phyloP scores from a whole-genome alignment of 1,140 invertebrate genomes.

The Venturia canescens region DNA sequence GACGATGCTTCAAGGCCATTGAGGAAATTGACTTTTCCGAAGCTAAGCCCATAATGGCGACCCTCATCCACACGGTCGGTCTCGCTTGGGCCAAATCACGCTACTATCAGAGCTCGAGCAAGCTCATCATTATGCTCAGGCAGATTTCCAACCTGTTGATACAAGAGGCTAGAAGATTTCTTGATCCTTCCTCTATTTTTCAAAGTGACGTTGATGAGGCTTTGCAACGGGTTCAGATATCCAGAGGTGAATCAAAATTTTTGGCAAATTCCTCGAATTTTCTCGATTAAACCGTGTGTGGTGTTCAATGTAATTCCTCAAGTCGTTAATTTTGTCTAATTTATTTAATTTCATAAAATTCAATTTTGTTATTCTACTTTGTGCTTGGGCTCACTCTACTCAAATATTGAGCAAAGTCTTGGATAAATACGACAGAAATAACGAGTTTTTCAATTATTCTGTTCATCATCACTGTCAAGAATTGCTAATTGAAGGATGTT shows the following conservation, averaged over 20 bases:
- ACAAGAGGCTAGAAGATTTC: conserved; percentile 88
- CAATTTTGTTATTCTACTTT: no score
- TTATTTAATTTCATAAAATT: no score
- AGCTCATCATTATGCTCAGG: conserved; percentile 92
- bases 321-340: no score
- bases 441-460: no score
- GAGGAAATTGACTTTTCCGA: conserved; percentile 93
- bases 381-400: no score
- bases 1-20: conserved; percentile 86
- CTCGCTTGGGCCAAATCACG: conserved; percentile 93
- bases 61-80: conserved; percentile 90
- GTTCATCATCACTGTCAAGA: no score
- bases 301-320: no score
- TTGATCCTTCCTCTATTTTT: conserved; percentile 93
- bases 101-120: conserved; percentile 92
- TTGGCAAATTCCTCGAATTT: no score
- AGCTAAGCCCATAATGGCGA: conserved; percentile 84
- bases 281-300: no score
- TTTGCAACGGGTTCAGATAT: conserved; percentile 85
- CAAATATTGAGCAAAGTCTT: no score
- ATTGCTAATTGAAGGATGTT: no score
- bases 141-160: conserved; percentile 95
- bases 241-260: conserved; percentile 76
- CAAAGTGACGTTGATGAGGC: conserved; percentile 94
- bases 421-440: no score